Percentiles rank a stretch among this genome's conserved stretches.
Evolutionary conservation across 2,113 vertebrate genomes (phyloP).

Genomic region (Zosterops lateralis): DNA sequence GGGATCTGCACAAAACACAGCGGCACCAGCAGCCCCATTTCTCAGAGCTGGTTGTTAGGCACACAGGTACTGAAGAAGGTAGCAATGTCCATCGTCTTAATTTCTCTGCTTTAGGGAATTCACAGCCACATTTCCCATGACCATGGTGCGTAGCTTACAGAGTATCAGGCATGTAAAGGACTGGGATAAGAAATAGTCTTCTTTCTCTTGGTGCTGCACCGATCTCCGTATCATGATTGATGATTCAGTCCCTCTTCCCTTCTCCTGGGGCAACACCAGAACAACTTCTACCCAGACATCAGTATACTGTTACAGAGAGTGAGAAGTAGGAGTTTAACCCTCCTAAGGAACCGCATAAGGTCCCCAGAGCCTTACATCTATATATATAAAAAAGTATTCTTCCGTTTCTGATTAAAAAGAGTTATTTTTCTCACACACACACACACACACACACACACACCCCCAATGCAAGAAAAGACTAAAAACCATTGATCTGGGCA

Average conservation of each 20-base stretch:
- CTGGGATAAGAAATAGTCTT: background rate
- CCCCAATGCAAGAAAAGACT: background rate
- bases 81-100: background rate
- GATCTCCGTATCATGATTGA: background rate
- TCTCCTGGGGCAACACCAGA: background rate
- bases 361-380: background rate
- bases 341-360: background rate
- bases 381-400: background rate
- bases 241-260: background rate
- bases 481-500: background rate
- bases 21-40: background rate
- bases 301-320: background rate
- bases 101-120: background rate
- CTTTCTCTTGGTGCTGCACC: background rate
- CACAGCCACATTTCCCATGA: background rate
- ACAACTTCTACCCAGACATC: background rate
- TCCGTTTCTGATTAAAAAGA: background rate
- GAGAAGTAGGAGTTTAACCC: background rate
- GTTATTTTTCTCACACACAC: background rate
- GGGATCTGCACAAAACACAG: fast-evolving
- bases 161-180: background rate
- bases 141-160: fast-evolving
- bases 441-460: too few relatives aligned
- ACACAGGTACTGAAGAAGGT: background rate
- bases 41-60: background rate